phyloP scores from a whole-genome alignment of 2,113 vertebrate species.

The Oophaga pumilio region DNA sequence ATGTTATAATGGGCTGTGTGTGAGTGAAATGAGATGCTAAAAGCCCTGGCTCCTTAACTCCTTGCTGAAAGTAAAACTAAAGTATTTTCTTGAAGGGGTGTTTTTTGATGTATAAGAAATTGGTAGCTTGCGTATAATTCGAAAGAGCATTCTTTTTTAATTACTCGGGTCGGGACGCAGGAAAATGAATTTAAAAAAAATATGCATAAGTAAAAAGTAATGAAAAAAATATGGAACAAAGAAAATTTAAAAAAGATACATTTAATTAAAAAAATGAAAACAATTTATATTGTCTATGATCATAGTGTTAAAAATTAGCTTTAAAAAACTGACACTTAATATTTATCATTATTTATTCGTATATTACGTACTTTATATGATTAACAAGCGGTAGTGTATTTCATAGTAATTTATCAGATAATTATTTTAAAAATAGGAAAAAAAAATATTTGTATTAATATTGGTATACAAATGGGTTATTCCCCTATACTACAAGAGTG shows the following conservation, averaged over 20 bases:
- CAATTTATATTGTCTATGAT: conserved; percentile 22
- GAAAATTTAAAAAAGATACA: neutral
- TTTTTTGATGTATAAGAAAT: conserved; percentile 59
- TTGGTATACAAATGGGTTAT: too few species aligned
- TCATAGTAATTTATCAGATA: too few species aligned
- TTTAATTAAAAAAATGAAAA: conserved; percentile 43
- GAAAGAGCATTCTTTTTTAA: conserved; percentile 8
- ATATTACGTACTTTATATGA: too few species aligned
- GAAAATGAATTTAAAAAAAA: conserved; percentile 1
- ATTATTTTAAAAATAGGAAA: too few species aligned
- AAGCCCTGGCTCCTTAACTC: conserved; percentile 77
- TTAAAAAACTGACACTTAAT: too few species aligned
- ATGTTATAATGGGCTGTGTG: conserved; percentile 84
- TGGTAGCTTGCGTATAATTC: conserved; percentile 51
- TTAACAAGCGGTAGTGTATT: too few species aligned
- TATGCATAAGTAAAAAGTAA: neutral
- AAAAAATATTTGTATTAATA: too few species aligned
- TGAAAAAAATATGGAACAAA: conserved; percentile 10
- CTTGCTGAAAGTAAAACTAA: conserved; percentile 71
- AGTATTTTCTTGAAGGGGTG: conserved; percentile 63
- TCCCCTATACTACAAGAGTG: too few species aligned
- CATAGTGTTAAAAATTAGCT: too few species aligned
- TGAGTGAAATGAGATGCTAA: conserved; percentile 77
- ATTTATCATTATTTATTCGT: too few species aligned
- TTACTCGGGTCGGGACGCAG: conserved; percentile 42